Base-by-base conservation (phyloP, 2,888 invertebrate species). In the Biston betularia region DNA sequence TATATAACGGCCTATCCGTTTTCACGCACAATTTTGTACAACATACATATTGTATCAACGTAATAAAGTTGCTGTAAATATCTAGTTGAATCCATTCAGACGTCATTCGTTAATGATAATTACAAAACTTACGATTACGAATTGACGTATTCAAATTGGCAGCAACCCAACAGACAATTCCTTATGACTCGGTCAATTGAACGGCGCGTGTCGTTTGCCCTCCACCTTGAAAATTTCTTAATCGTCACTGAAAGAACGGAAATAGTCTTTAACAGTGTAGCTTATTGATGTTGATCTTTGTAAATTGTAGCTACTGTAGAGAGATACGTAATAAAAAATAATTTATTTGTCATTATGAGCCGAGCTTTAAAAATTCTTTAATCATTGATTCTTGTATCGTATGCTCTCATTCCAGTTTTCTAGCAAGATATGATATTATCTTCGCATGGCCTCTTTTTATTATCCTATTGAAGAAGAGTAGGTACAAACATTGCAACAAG, bases 91-190 rank as follows among this genome's bases (percentile, higher is more conserved):
- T 63, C 48, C 46, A 60, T 60, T 48, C 50, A 50, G 45, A 7
- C 35, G 42, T 38, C 60, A 56, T 58, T 55, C 38, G 49, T 50
- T 67, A 63, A 63, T 62, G 62, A 57, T 46, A 61, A 56, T 63
- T 42, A 60, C 46, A 54, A 57, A 60, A 60, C n/a, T 50, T 35
- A 45, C 50, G 50, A 49, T 42, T 55, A 45, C 50, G 56, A 58
- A 62, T 65, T 68, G 70, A 70, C 72, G 72, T 67, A 69, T 65
- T 45, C 74, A 73, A 71, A 63, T 80, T 82, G 83, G 81, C 85
- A 80, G 75, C 72, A 59, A 68, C 78, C 80, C 79, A 76, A 81
- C 72, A 74, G 80, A 85, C 83, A 83, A 83, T 81, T 83, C 80
- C 81, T 80, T 78, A 74, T 71, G 77, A 75, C 75, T 79, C 78